Evolutionary conservation across 2,797 vertebrate species (phyloP).

Genomic region (Fratercula arctica): DNA sequence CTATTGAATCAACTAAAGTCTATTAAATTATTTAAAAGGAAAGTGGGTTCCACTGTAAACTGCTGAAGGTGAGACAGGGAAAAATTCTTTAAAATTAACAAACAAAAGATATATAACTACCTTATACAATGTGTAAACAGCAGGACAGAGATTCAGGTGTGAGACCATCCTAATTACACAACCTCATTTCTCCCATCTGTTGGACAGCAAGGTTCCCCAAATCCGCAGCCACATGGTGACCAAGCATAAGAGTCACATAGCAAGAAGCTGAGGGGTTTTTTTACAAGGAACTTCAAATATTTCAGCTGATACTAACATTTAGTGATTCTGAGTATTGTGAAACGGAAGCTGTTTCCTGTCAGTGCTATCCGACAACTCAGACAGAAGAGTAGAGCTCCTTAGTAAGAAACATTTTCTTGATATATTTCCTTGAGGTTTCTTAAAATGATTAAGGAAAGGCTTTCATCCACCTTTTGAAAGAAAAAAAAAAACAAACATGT

Average conservation of each 20-base stretch:
- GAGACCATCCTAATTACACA: background rate
- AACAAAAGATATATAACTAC: background rate
- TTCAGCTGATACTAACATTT: background rate
- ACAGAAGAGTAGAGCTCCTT: background rate
- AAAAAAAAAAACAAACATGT: background rate
- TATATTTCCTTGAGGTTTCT: background rate
- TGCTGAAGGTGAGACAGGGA: background rate
- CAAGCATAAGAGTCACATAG: background rate
- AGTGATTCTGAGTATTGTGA: background rate
- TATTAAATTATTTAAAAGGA: background rate
- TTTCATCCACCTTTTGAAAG: too few relatives aligned
- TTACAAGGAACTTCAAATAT: background rate
- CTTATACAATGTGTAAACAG: background rate
- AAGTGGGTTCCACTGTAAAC: background rate
- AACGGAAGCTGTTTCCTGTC: background rate
- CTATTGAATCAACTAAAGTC: background rate
- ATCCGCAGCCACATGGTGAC: rapidly evolving
- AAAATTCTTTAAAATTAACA: background rate
- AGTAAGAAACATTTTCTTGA: background rate
- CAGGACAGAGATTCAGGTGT: background rate
- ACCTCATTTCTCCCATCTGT: background rate
- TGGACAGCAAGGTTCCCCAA: background rate
- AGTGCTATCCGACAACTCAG: background rate
- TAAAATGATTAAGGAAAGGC: background rate
- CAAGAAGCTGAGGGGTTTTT: background rate